These are phyloP conservation scores for Euspilapteryx auroguttella DNA, from an alignment of 2,888 invertebrate genomes.

Conservation along the genomic window DNA sequence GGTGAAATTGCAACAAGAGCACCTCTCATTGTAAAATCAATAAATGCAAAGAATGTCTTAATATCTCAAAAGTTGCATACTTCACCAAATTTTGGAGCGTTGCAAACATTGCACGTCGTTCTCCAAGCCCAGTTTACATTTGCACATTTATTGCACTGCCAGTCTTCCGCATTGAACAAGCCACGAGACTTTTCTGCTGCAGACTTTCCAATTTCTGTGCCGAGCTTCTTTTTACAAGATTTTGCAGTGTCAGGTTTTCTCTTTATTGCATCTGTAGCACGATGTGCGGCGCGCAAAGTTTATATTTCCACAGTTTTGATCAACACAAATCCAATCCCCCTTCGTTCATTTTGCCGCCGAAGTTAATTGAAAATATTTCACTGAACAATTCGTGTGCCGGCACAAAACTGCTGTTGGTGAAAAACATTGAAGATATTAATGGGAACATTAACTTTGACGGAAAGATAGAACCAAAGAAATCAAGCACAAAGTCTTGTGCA, in stretches of 20 bases:
- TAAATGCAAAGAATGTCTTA: no score
- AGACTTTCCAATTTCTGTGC: slow-evolving; percentile 96
- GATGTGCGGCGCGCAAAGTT: slow-evolving; percentile 90
- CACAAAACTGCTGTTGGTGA: no score
- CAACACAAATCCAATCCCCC: slow-evolving; percentile 69
- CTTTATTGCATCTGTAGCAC: slow-evolving; percentile 92
- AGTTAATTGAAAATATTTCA: no score
- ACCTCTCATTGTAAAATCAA: no score
- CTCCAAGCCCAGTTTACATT: slow-evolving; percentile 99
- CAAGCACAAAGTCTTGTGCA: slow-evolving; percentile 50
- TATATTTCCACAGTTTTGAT: slow-evolving; percentile 83
- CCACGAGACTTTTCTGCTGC: slow-evolving; percentile 98
- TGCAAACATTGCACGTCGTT: slow-evolving; percentile 97
- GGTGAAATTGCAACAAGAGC: no score
- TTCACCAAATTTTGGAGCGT: slow-evolving; percentile 96
- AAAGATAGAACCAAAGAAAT: slow-evolving; percentile 19
- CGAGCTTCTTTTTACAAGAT: slow-evolving; percentile 74
- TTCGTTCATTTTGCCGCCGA: slow-evolving; percentile 48
- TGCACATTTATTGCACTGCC: slow-evolving; percentile 99
- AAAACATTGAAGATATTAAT: slow-evolving; percentile 24
- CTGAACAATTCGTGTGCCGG: no score
- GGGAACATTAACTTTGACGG: slow-evolving; percentile 3
- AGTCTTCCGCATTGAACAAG: slow-evolving; percentile 96
- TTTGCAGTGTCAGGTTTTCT: slow-evolving; percentile 39
- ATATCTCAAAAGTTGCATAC: slow-evolving; percentile 54